A percentile compares a stretch with the other conserved stretches of the same genome.
Evolutionary conservation across 1,140 invertebrate genomes (phyloP).

Genomic region (Leptonema lineaticorne): DNA sequence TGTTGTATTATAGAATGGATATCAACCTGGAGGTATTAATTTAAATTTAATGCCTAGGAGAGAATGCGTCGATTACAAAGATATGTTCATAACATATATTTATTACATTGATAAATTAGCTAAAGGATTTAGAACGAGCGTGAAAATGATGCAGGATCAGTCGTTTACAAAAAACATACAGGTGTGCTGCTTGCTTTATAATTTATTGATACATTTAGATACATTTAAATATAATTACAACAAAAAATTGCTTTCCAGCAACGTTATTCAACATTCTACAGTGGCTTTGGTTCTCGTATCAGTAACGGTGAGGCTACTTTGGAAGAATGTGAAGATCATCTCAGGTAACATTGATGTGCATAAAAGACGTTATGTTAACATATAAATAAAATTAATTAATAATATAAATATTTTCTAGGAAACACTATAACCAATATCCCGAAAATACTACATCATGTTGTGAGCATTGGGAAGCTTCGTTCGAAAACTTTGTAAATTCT

Average conservation of each 20-base stretch:
- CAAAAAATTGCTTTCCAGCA: slow-evolving; percentile 46
- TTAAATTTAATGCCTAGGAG: slow-evolving; percentile 58
- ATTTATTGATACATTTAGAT: neutral
- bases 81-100: slow-evolving; percentile 60
- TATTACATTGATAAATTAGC: slow-evolving; percentile 63
- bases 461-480: slow-evolving; percentile 35
- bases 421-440: slow-evolving; percentile 24
- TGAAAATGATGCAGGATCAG: slow-evolving; percentile 55
- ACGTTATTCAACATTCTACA: slow-evolving; percentile 59
- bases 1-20: slow-evolving; percentile 40
- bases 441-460: slow-evolving; percentile 20
- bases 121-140: slow-evolving; percentile 57
- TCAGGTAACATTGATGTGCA: slow-evolving; percentile 30
- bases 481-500: slow-evolving; percentile 33
- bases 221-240: neutral
- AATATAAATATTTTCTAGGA: slow-evolving; percentile 32
- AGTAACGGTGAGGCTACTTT: slow-evolving; percentile 57
- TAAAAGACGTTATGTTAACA: neutral
- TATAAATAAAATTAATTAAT: neutral
- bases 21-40: slow-evolving; percentile 63
- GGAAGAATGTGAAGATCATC: slow-evolving; percentile 62
- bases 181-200: slow-evolving; percentile 43
- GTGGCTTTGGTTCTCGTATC: slow-evolving; percentile 60
- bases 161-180: slow-evolving; percentile 52
- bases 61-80: slow-evolving; percentile 57